phyloP scores from a whole-genome alignment of 2,113 vertebrate genomes.

The Zingel zingel region DNA sequence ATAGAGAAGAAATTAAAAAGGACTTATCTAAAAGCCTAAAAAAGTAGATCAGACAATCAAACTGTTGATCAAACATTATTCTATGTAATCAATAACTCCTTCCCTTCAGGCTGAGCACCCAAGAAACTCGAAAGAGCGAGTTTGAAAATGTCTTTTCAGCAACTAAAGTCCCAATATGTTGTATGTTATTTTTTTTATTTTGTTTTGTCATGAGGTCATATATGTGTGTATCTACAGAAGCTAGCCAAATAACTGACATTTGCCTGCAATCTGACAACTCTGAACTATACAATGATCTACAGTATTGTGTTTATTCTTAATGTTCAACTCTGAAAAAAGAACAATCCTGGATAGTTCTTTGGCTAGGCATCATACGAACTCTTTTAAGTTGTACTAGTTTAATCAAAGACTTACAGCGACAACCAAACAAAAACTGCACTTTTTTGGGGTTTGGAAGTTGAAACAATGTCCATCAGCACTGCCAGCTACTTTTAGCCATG shows the following conservation, averaged over 20 bases:
- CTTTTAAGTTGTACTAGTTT: background rate
- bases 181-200: background rate
- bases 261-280: background rate
- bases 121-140: background rate
- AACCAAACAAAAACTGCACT: background rate
- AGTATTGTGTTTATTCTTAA: background rate
- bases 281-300: too few relatives aligned
- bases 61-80: background rate
- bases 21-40: background rate
- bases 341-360: background rate
- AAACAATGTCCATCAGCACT: background rate
- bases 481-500: background rate
- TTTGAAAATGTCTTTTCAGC: background rate
- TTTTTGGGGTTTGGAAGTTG: background rate
- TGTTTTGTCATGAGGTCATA: background rate
- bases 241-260: background rate
- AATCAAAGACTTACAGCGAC: background rate
- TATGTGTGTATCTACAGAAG: background rate
- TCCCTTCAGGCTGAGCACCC: background rate
- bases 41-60: background rate
- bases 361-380: background rate
- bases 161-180: background rate
- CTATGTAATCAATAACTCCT: slow-evolving; percentile 7
- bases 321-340: background rate
- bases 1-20: background rate